phyloP scores from a whole-genome alignment of 2,888 invertebrate genomes.

The Phymatocera aterrima region DNA sequence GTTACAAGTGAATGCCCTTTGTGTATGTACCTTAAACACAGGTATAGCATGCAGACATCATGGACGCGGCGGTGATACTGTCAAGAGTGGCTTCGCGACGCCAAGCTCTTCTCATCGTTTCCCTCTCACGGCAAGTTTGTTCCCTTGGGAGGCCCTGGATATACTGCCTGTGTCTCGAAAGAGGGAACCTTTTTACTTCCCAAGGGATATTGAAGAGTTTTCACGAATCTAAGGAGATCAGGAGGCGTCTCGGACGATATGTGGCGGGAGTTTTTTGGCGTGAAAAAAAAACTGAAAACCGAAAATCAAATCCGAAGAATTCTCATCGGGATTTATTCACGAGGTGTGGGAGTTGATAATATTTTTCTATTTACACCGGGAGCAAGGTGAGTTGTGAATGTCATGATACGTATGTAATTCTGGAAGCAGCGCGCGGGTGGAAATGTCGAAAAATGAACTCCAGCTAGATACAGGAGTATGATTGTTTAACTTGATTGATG shows the following conservation, averaged over 20 bases:
- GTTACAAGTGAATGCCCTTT: constrained; percentile 12
- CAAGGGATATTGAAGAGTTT: neutral
- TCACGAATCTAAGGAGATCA: constrained; percentile 3
- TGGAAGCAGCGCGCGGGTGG: neutral
- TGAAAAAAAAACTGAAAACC: neutral
- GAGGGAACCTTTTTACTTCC: neutral
- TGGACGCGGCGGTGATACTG: neutral
- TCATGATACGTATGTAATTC: neutral
- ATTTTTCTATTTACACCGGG: neutral
- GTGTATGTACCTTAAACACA: constrained; percentile 25
- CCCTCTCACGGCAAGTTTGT: neutral
- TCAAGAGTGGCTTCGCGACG: constrained; percentile 23
- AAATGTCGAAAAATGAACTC: neutral
- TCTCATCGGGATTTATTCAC: neutral
- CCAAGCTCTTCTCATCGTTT: constrained; percentile 4
- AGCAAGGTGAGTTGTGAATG: neutral
- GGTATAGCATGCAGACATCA: constrained; percentile 3
- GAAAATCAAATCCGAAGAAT: neutral
- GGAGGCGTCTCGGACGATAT: neutral
- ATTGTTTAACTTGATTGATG: constrained; percentile 41
- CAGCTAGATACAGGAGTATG: neutral
- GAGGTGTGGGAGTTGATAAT: neutral
- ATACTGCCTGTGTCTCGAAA: neutral
- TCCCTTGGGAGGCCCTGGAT: constrained; percentile 18
- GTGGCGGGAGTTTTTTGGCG: neutral